Conservation (phyloP, 2,888 invertebrate species). For the Abrostola triplasia region DNA sequence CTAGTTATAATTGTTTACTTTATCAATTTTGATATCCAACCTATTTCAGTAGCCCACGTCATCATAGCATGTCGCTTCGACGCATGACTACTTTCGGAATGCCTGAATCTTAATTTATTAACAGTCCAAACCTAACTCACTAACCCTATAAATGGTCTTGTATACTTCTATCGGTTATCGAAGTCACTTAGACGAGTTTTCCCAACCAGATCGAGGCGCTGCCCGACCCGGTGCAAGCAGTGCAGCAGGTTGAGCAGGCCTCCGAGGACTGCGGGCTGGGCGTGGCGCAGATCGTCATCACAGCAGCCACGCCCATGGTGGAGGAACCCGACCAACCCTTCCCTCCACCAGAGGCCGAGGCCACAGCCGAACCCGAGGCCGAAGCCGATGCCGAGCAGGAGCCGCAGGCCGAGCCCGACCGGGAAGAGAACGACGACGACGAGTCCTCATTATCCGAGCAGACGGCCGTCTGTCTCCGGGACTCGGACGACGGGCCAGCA, state of each 20-base stretch:
- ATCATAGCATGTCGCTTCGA: conserved; percentile 56
- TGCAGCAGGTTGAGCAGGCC: conserved; percentile 79
- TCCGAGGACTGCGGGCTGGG: conserved; percentile 91
- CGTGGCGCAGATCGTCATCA: conserved; percentile 97
- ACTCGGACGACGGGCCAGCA: conserved; percentile 87
- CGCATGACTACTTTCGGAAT: conserved; percentile 49
- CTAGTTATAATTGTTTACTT: conserved; percentile 5
- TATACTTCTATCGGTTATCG: neutral
- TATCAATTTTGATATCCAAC: conserved; percentile 14
- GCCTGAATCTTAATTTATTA: conserved; percentile 25
- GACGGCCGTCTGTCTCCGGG: conserved; percentile 81
- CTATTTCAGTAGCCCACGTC: conserved; percentile 47
- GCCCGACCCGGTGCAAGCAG: conserved; percentile 64
- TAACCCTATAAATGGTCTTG: conserved; percentile 1
- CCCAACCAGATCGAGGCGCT: conserved; percentile 58
- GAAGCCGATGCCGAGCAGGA: conserved; percentile 66
- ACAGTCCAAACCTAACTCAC: conserved; percentile 4
- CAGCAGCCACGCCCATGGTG: conserved; percentile 97
- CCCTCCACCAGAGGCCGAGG: conserved; percentile 85
- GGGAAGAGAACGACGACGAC: conserved; percentile 77
- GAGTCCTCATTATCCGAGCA: conserved; percentile 85
- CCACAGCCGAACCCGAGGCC: conserved; percentile 86
- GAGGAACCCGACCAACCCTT: conserved; percentile 95
- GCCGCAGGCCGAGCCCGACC: conserved; percentile 85
- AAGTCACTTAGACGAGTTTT: conserved; percentile 13